phyloP scores from a whole-genome alignment of 2,797 vertebrate species.

The Poecilia velifera region DNA sequence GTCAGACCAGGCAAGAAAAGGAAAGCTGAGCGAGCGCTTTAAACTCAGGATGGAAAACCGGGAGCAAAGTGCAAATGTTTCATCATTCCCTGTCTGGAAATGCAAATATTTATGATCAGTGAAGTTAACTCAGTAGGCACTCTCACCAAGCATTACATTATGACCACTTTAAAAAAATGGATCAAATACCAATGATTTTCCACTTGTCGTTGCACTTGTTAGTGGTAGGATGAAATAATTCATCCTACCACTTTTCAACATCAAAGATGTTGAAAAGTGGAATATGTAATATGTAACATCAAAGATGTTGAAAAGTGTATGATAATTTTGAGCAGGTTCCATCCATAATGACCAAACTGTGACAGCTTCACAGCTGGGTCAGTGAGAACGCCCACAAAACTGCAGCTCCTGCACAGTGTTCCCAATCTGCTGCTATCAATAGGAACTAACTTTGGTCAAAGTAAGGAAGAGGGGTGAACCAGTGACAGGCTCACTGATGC shows the following conservation, averaged over 20 bases:
- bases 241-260: no score
- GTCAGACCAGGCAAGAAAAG: conserved; percentile 56
- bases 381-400: not conserved
- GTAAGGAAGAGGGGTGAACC: not conserved
- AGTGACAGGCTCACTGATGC: not conserved
- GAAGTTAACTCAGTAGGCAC: not conserved
- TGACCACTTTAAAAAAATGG: not conserved
- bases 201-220: not conserved
- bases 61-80: conserved; percentile 36
- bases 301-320: not conserved
- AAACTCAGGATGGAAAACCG: conserved; percentile 38
- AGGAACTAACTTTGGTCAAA: not conserved
- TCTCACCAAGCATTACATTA: not conserved
- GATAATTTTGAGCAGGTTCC: not conserved
- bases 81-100: conserved; percentile 23
- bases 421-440: not conserved
- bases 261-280: not conserved
- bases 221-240: not conserved
- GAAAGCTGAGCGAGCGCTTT: conserved; percentile 58
- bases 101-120: not conserved
- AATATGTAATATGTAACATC: no score
- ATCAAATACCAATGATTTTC: not conserved
- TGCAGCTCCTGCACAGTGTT: not conserved
- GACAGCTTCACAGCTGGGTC: not conserved
- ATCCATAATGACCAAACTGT: not conserved